Evolutionary conservation across 2,888 invertebrate genomes (phyloP).

Genomic region (Tetramorium bicarinatum): DNA sequence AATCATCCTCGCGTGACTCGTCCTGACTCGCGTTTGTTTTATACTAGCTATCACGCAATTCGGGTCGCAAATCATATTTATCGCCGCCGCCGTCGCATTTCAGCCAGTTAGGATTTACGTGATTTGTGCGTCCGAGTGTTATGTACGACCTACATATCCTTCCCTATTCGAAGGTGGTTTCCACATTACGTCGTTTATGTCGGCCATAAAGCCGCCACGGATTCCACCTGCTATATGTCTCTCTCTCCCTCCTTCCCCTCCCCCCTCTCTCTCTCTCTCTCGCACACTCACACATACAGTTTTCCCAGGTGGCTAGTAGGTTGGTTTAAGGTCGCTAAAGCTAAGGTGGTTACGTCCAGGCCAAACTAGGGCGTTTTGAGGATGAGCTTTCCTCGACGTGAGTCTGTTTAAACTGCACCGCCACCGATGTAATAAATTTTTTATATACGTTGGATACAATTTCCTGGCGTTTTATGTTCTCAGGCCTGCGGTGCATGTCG

Average conservation of each 20-base stretch:
- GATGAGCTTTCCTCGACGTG: constrained; percentile 48
- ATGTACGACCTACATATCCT: constrained; percentile 56
- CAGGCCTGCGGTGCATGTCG: background rate
- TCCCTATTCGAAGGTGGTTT: constrained; percentile 57
- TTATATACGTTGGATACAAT: constrained; percentile 21
- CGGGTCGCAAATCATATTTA: constrained; percentile 73
- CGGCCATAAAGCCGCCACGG: constrained; percentile 66
- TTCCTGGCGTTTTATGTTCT: constrained; percentile 22
- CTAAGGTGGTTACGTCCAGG: constrained; percentile 52
- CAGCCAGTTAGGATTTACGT: constrained; percentile 62
- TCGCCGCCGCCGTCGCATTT: constrained; percentile 59
- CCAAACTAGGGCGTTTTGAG: constrained; percentile 48
- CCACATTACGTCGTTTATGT: constrained; percentile 63
- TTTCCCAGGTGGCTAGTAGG: constrained; percentile 55
- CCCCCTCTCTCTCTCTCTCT: constrained; percentile 36
- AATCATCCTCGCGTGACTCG: constrained; percentile 42
- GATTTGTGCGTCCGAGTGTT: constrained; percentile 56
- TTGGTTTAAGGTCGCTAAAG: constrained; percentile 54
- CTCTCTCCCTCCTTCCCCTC: constrained; percentile 42
- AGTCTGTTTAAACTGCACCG: constrained; percentile 39
- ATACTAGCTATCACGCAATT: constrained; percentile 54
- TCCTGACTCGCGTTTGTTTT: constrained; percentile 34
- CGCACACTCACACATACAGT: constrained; percentile 49
- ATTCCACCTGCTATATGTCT: constrained; percentile 62
- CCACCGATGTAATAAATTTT: constrained; percentile 42